These are phyloP conservation scores for Netelia fuscicornis DNA, from an alignment of 2,888 invertebrate species.

Conservation along the genomic window DNA sequence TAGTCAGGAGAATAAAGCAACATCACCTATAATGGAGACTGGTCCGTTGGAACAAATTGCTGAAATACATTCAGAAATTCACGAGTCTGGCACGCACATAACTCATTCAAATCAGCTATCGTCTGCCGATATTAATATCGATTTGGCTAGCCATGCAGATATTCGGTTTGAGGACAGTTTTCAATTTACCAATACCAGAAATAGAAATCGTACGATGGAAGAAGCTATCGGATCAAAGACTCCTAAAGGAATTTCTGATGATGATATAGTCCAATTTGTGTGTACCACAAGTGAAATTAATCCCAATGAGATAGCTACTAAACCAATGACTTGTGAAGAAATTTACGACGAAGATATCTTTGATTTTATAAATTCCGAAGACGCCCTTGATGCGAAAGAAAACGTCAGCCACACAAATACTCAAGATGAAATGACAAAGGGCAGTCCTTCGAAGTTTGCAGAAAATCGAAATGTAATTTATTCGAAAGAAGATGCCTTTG, in stretches of 20 bases:
- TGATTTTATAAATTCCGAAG: conserved; percentile 23
- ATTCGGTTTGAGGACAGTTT: background rate
- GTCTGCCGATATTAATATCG: background rate
- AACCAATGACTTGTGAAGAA: conserved; percentile 1
- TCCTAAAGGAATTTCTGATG: background rate
- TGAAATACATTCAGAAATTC: background rate
- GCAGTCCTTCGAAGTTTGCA: background rate
- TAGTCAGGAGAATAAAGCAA: background rate
- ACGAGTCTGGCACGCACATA: background rate
- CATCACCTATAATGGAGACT: background rate
- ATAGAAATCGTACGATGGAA: background rate
- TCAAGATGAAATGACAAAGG: background rate
- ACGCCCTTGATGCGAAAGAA: background rate
- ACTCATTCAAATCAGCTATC: conserved; percentile 4
- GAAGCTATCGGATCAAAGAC: background rate
- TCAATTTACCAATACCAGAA: conserved; percentile 7
- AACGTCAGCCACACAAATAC: background rate
- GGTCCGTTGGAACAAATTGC: background rate
- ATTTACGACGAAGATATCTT: conserved; percentile 42
- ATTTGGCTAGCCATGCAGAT: background rate
- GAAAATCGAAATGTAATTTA: background rate
- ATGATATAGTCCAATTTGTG: conserved; percentile 11
- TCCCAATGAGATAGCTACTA: background rate
- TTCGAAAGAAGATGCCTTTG: background rate
- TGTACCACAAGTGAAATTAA: background rate